These are phyloP conservation scores for Xiphophorus hellerii DNA, from an alignment of 2,113 vertebrate genomes.

Conservation along the genomic window DNA sequence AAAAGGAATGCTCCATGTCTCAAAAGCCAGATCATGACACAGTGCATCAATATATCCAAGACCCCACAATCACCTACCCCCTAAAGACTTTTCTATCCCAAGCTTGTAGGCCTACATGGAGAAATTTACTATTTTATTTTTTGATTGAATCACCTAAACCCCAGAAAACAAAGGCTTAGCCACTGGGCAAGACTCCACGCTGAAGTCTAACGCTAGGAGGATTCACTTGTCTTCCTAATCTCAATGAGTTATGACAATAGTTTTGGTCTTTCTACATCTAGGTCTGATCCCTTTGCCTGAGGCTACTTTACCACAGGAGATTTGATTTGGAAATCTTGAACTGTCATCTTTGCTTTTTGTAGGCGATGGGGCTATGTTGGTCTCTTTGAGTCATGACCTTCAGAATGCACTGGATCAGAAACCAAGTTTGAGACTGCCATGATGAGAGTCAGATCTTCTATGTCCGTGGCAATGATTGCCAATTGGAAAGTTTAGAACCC, in stretches of 20 bases:
- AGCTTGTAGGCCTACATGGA: not conserved
- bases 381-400: too few species aligned
- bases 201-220: not conserved
- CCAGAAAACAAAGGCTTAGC: not conserved
- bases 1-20: not conserved
- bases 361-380: too few species aligned
- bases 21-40: not conserved
- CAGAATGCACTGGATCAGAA: too few species aligned
- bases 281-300: not conserved
- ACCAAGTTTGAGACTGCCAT: too few species aligned
- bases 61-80: not conserved
- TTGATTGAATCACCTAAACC: not conserved
- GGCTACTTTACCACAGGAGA: not conserved
- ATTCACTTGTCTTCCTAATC: not conserved
- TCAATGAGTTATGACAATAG: not conserved
- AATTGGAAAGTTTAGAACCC: too few species aligned
- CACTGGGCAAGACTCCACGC: not conserved
- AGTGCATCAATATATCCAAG: not conserved
- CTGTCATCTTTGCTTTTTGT: too few species aligned
- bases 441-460: too few species aligned
- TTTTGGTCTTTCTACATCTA: not conserved
- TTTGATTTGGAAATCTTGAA: too few species aligned
- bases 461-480: too few species aligned
- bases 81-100: not conserved
- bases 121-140: not conserved